These are phyloP conservation scores for Oreochromis aureus DNA, from an alignment of 2,113 vertebrate genomes.

Conservation along the genomic window DNA sequence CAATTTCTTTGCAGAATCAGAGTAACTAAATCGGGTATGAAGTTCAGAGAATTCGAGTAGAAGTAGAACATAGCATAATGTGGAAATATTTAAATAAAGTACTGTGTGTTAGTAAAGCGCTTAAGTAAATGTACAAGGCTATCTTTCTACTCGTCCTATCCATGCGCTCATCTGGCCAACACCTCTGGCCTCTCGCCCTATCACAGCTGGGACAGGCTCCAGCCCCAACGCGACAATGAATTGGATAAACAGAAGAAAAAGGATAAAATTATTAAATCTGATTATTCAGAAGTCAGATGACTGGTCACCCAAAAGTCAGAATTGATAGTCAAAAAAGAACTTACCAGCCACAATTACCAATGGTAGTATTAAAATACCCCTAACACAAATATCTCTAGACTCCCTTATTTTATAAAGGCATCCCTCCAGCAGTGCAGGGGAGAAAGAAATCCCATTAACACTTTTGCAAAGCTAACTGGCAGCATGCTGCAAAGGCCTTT, in stretches of 20 bases:
- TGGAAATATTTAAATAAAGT: not conserved
- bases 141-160: not conserved
- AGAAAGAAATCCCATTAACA: conserved; percentile 22
- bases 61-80: not conserved
- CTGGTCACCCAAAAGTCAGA: not conserved
- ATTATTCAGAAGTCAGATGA: not conserved
- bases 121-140: not conserved
- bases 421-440: not conserved
- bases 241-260: not conserved
- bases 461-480: conserved; percentile 25
- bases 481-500: conserved; percentile 12
- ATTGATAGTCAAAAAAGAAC: not conserved
- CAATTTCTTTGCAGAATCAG: not conserved
- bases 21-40: no score
- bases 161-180: not conserved
- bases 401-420: not conserved
- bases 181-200: not conserved
- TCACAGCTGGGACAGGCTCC: not conserved
- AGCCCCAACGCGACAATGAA: not conserved
- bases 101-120: not conserved
- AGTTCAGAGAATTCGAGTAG: not conserved
- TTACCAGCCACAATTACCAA: not conserved
- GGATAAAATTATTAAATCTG: not conserved
- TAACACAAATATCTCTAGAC: not conserved
- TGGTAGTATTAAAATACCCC: not conserved